Base-by-base conservation (phyloP, 2,888 invertebrate species). In the Agrotis puta region DNA sequence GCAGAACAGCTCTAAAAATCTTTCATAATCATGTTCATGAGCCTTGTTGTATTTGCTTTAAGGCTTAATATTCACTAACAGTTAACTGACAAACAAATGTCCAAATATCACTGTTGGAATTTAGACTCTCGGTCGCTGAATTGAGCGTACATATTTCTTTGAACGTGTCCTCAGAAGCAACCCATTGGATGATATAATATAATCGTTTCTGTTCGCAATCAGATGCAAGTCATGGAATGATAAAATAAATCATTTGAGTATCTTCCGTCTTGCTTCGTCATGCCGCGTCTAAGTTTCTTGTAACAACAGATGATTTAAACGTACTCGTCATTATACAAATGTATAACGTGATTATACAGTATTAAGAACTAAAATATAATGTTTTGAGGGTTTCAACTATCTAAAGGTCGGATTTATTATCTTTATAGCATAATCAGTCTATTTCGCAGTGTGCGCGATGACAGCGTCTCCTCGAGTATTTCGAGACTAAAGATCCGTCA, bases 181-280 rank as follows among this genome's bases (percentile, higher is more conserved):
- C 75, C 79, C 70, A 70, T 79, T 51, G 53, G 61, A 43, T 64
- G 70, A 68, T 70, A 64, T 56, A 24, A 22, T 57, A 27, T 39
- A 39, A 50, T 63, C 22, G 27, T 50, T 61, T n/a, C 14, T 50
- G 20, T 48, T 43, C 24, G 27, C 13, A 48, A 54, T 70, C 61
- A 22, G 54, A 6, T 67, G 70, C 67, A 70, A 79, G 79, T 79
- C 70, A 70, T 79, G 33, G 53, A 64, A 43, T 64, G 70, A 68
- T 70, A 64, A 59, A 24, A 22, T 57, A 27, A 39, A 50, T 63
- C 22, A 39, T 50, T 61, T n/a, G 16, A 54, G 20, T 48, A 50
- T 43, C 18, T 3, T 33, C 22, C 5, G 22, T 64, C 18, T 54
- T 22, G 78, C 47, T 2, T 11, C 39, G 58, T 79, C 79, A 79